Percentiles rank a stretch among this genome's conserved stretches.
Evolutionary conservation across 2,888 invertebrate species (phyloP).

Genomic region (Drosophila picticornis): DNA sequence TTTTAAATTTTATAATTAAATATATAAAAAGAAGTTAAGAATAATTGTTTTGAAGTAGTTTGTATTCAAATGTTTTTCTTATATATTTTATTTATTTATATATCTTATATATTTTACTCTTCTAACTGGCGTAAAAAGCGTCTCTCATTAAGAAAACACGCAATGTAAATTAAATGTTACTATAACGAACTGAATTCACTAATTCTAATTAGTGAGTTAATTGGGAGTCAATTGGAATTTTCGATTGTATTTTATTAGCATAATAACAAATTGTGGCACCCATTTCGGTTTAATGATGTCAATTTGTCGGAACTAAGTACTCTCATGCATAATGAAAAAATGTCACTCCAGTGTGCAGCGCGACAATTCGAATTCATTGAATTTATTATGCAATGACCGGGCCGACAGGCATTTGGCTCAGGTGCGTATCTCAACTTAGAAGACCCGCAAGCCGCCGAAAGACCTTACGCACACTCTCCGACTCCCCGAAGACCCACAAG

Average conservation of each 20-base stretch:
- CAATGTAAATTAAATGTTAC: constrained; percentile 3
- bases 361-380: constrained; percentile 43
- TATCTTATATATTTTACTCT: too few relatives aligned
- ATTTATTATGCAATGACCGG: constrained; percentile 41
- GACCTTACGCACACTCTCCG: constrained; percentile 34
- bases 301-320: constrained; percentile 41
- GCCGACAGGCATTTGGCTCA: constrained; percentile 1
- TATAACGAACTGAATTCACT: background rate
- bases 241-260: constrained; percentile 48
- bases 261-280: constrained; percentile 44
- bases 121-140: background rate
- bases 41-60: too few relatives aligned
- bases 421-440: constrained; percentile 17
- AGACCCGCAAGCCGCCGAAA: constrained; percentile 12
- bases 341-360: constrained; percentile 21
- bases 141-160: background rate
- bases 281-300: constrained; percentile 30
- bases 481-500: constrained; percentile 36
- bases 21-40: background rate
- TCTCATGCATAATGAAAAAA: constrained; percentile 62
- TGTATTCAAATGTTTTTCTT: background rate
- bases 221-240: constrained; percentile 36
- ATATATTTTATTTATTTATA: too few relatives aligned
- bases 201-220: constrained; percentile 44
- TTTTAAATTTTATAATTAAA: background rate